A percentile compares a stretch with the other conserved stretches of the same genome.
Evolutionary conservation across 30 jellyfish, hydroid and myxozoan species (phyloP).

Genomic region (Chironex yamaguchii): DNA sequence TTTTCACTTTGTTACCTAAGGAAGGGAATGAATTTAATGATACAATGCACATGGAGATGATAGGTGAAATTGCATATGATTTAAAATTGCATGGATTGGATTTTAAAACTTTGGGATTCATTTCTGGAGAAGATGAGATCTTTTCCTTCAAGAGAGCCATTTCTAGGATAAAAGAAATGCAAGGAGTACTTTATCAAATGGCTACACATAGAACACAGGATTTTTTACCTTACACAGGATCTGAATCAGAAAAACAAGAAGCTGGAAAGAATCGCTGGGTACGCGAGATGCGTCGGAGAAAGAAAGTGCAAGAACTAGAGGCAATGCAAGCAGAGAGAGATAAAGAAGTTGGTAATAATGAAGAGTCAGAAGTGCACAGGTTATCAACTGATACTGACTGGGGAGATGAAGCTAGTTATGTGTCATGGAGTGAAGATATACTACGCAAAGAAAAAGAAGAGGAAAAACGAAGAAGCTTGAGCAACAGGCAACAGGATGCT

Average conservation of each 20-base stretch:
- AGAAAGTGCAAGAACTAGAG: constrained; percentile 56
- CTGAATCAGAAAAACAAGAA: constrained; percentile 42
- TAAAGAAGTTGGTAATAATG: constrained; percentile 5
- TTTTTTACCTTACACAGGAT: constrained; percentile 75
- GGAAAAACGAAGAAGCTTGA: constrained; percentile 31
- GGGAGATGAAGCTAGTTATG: constrained; percentile 94
- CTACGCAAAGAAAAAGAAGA: constrained; percentile 22
- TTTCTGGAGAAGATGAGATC: constrained; percentile 90
- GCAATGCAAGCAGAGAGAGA: constrained; percentile 33
- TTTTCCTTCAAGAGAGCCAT: constrained; percentile 83
- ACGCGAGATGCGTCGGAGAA: constrained; percentile 62
- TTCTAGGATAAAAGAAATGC: constrained; percentile 82
- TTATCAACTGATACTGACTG: constrained; percentile 75
- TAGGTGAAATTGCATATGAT: constrained; percentile 91
- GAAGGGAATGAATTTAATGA: constrained; percentile 43
- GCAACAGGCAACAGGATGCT: constrained; percentile 40
- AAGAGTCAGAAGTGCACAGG: not conserved
- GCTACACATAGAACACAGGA: constrained; percentile 58
- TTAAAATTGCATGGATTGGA: constrained; percentile 64
- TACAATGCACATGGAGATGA: constrained; percentile 85
- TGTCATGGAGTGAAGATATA: constrained; percentile 73
- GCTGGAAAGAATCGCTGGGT: constrained; percentile 74
- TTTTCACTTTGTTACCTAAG: constrained; percentile 74
- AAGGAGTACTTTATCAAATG: constrained; percentile 66
- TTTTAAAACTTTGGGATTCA: constrained; percentile 63